Base-by-base conservation (phyloP, 2,797 vertebrate species). In the Labroides dimidiatus region DNA sequence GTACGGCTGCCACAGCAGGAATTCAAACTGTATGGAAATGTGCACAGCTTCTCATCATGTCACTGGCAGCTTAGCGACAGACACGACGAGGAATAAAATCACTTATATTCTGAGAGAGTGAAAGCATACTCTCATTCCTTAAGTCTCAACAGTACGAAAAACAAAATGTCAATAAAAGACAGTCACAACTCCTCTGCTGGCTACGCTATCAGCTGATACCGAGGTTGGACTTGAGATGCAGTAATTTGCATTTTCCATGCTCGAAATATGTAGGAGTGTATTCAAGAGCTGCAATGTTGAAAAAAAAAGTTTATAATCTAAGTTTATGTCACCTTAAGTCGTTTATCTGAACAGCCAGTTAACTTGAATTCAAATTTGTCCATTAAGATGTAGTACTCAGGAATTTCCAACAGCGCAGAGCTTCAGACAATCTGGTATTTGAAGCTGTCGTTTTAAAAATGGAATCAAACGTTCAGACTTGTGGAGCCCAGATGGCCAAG, bases 31-130 rank as follows among this genome's bases (percentile, higher is more conserved):
- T 36, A 72, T 69, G 52, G n/a, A 65, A 63, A 58, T 2, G 7
- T 14, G n/a, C n/a, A 52, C 76, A 51, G 66, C 61, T 43, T 50
- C 61, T 72, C 45, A 67, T 77, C 56, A 55, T 53, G 53, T 60
- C 52, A 42, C 44, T 60, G n/a, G 23, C 39, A 16, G 21, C 23
- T 20, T 21, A 45, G 59, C 60, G 72, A 68, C 58, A 37, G 11
- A 24, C 64, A 64, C 48, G 33, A 52, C 19, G 11, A 55, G 19
- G 30, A 27, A 24, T 59, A 65, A 69, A 72, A 47, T 51, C 42
- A 64, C 50, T 62, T 37, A 44, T 64, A 33, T 48, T 69, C 59
- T 59, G 47, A 64, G 60, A 63, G 2, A 41, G 30, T 43, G 60
- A 64, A 65, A 75, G 23, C 30, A 49, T 6, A 9, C 1, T 11